These are phyloP conservation scores for Sinocyclocheilus maitianheensis DNA, from an alignment of 2,113 vertebrate species.

Conservation along the genomic window DNA sequence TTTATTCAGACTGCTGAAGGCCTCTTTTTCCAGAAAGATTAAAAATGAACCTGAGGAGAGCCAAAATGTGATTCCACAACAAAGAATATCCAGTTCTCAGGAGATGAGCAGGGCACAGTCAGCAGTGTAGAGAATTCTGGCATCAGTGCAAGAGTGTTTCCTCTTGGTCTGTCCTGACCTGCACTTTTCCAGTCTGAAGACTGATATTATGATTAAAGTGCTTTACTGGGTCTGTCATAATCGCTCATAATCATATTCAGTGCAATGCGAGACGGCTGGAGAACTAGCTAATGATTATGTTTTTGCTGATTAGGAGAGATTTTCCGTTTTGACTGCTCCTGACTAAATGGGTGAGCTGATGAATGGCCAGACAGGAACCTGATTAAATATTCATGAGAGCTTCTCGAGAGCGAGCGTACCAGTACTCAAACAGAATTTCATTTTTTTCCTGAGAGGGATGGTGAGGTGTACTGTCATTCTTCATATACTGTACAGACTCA, in stretches of 20 bases:
- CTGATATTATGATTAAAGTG: constrained; percentile 9
- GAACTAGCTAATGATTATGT: constrained; percentile 48
- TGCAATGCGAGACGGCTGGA: neutral
- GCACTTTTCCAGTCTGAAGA: neutral
- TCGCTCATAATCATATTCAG: constrained; percentile 39
- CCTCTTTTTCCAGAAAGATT: constrained; percentile 18
- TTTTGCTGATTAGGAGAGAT: constrained; percentile 47
- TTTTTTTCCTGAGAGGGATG: constrained; percentile 13
- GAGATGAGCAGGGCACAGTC: neutral
- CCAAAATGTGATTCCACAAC: neutral
- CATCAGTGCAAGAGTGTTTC: neutral
- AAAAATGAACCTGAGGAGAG: constrained; percentile 1
- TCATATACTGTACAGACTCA: constrained; percentile 35
- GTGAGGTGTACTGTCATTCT: constrained; percentile 15
- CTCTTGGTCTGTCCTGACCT: constrained; percentile 6
- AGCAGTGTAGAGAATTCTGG: constrained; percentile 6
- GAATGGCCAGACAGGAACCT: constrained; percentile 48
- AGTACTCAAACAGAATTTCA: constrained; percentile 33
- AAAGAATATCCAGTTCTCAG: constrained; percentile 3
- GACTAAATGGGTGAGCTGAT: constrained; percentile 43
- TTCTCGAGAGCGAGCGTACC: neutral
- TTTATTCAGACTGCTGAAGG: constrained; percentile 5
- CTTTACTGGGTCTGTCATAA: constrained; percentile 5
- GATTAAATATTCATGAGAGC: constrained; percentile 59
- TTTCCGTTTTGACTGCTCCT: constrained; percentile 45